Evolutionary conservation across 2,888 invertebrate species (phyloP), one percentile per base, ranked within the genome.

Genomic region (Thymelicus sylvestris): DNA sequence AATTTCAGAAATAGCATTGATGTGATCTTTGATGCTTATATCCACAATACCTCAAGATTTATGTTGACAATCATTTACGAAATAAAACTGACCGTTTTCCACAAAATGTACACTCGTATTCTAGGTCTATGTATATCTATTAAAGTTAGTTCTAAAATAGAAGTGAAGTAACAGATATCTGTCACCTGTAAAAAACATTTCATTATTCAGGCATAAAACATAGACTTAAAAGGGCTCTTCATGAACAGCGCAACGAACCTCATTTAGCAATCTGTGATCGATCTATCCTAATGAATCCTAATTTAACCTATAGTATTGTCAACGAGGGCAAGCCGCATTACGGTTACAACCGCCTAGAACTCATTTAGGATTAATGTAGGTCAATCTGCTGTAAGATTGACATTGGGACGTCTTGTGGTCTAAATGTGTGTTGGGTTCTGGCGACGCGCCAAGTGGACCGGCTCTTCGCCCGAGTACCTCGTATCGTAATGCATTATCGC

Each of bases 391-490:
- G 79, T 78, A 81, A 81, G 83, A 86, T 86, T 90, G 91, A 91
- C 91, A 91, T 90, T 92, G 91, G 79, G 81, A 77, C 76, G 81
- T 81, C 81, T 78, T 77, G 78, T 77, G 78, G 80, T 83, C 83
- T 85, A 69, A 64, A 68, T 68, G 44, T 48, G 64, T 15, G 64
- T 79, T 71, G 79, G 80, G 78, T 75, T 72, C 83, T 90, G 91
- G 91, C 86, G 15, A 2, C 6, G 2, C 52, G 84, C 91, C 91
- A 91, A 90, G 75, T 90, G 76, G 84, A 87, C 79, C 87, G 81
- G 52, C 76, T 78, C 70, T 79, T 69, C 47, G 72, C 59, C 59
- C 68, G 66, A 72, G 60, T 66, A 64, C 67, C 44, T 38, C 61
- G 39, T 71, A 65, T 38, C 61, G 39, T 71, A 65, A 74, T 77